Evolutionary conservation across 2,797 vertebrate genomes (phyloP).

Genomic region (Vultur gryphus): DNA sequence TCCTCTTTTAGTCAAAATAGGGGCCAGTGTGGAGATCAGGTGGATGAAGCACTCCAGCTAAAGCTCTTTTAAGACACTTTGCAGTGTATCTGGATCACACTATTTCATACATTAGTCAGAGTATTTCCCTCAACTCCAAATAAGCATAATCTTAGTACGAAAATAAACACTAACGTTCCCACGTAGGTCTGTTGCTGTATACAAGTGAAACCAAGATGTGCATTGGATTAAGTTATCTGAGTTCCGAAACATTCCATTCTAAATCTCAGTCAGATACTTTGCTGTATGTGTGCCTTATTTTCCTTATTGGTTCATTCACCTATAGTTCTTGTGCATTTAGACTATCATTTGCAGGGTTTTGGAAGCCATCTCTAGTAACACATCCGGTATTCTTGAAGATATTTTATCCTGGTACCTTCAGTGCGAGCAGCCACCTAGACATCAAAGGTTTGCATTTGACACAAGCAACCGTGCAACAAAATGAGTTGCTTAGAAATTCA

Average conservation of each 20-base stretch:
- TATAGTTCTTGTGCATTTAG: background rate
- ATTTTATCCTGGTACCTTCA: background rate
- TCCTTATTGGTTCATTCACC: background rate
- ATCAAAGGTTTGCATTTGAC: background rate
- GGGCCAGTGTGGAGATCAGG: background rate
- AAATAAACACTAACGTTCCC: background rate
- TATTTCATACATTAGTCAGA: background rate
- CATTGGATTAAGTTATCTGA: background rate
- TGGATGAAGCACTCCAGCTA: background rate
- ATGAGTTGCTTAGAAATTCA: background rate
- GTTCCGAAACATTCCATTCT: background rate
- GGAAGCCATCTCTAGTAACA: background rate
- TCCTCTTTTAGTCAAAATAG: background rate
- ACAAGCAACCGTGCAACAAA: background rate
- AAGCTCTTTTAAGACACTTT: background rate
- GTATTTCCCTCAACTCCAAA: background rate
- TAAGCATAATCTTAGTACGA: background rate
- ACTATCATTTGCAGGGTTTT: background rate
- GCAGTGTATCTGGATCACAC: background rate
- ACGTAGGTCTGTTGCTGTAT: background rate
- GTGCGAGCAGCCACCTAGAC: background rate
- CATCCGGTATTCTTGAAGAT: background rate
- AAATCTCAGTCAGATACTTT: background rate
- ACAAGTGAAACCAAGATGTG: background rate
- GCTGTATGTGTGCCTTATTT: background rate